phyloP scores from a whole-genome alignment of 2,113 vertebrate genomes.

The Dasyprocta punctata region DNA sequence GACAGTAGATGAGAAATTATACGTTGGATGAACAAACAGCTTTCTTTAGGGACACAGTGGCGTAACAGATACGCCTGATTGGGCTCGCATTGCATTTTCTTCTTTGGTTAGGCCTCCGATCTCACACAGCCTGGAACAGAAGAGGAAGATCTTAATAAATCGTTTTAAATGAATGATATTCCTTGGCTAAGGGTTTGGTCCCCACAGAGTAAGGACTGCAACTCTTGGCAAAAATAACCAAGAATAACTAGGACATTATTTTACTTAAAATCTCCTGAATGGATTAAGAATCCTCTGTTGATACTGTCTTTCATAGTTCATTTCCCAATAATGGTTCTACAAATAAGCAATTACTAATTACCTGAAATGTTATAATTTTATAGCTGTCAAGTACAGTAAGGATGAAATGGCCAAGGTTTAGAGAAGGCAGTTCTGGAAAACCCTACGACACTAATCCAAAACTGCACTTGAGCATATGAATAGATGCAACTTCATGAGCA shows the following conservation, averaged over 20 bases:
- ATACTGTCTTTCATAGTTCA: background rate
- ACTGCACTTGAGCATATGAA: background rate
- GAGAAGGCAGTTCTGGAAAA: background rate
- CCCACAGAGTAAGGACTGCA: background rate
- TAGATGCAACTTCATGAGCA: background rate
- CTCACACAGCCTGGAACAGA: background rate
- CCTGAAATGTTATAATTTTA: background rate
- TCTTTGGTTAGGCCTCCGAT: background rate
- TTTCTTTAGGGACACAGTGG: background rate
- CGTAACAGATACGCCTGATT: background rate
- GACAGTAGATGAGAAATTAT: background rate
- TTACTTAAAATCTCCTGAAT: background rate
- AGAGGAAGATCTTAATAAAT: background rate
- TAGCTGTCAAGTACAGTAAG: slow-evolving; percentile 11
- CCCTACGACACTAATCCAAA: background rate
- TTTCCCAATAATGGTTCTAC: slow-evolving; percentile 26
- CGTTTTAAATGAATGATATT: background rate
- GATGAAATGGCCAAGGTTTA: background rate
- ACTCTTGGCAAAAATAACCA: background rate
- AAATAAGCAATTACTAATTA: slow-evolving; percentile 20
- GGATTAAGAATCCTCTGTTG: background rate
- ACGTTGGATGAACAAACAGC: background rate
- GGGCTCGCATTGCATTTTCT: background rate
- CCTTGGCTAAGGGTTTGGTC: background rate
- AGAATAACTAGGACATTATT: background rate